A percentile compares a stretch with the other conserved stretches of the same genome.
phyloP scores from a whole-genome alignment of 2,797 vertebrate species.

The Microchirus variegatus region DNA sequence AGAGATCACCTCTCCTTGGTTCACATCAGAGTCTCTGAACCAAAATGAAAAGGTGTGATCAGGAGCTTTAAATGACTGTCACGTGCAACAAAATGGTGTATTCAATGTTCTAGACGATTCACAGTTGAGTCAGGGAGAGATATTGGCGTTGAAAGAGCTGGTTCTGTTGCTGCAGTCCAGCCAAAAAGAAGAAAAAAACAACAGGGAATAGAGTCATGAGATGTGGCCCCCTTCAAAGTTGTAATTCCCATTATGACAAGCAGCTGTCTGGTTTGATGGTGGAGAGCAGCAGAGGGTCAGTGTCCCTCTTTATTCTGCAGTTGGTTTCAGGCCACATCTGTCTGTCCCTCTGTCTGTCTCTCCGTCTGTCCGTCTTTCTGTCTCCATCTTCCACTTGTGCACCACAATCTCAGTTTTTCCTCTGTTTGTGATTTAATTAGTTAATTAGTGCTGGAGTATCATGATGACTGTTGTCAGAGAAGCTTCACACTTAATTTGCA shows the following conservation, averaged over 20 bases:
- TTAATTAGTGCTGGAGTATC: conserved; percentile 61
- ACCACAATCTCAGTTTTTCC: conserved; percentile 11
- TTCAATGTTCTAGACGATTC: too few relatives aligned
- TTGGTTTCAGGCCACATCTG: background rate
- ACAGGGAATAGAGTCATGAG: background rate
- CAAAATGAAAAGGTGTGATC: too few relatives aligned
- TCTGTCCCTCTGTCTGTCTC: background rate
- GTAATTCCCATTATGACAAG: background rate
- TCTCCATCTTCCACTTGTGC: conserved; percentile 15
- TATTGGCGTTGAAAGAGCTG: background rate
- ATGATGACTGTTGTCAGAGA: conserved; percentile 49
- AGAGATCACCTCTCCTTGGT: too few relatives aligned
- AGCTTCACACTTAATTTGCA: conserved; percentile 58
- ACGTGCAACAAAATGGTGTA: too few relatives aligned
- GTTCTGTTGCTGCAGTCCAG: too few relatives aligned
- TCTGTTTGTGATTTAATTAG: conserved; percentile 51
- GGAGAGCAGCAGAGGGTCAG: background rate
- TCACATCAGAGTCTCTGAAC: too few relatives aligned
- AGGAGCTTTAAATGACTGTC: too few relatives aligned
- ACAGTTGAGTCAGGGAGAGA: too few relatives aligned
- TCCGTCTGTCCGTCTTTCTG: background rate
- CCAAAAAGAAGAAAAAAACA: background rate
- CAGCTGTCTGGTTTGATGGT: background rate
- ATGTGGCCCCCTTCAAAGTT: background rate
- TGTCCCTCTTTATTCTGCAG: background rate